Base-by-base conservation (phyloP, 1,140 invertebrate species). In the Drosophila azteca region DNA sequence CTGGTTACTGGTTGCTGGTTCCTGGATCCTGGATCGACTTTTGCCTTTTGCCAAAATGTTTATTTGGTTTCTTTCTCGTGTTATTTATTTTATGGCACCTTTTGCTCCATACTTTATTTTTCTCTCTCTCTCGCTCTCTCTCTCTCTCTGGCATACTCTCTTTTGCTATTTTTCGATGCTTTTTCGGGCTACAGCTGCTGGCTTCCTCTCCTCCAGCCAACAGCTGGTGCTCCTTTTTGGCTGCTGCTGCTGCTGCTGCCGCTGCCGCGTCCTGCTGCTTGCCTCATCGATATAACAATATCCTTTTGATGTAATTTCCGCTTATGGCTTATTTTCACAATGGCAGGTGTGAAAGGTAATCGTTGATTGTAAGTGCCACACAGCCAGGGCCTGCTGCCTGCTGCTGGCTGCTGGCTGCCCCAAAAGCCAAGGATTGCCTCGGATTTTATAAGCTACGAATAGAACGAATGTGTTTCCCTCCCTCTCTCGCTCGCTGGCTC, bases 1-100 rank as follows among this genome's bases (percentile, higher is more conserved):
- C 24, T 26, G 24, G 24, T 5, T 26, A 0, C 24, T 26, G 24
- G 24, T 5, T 26, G 0, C 22, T 24, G 22, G 22, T 2, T 24
- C 3, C 22, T 24, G 22, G 22, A 24, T 72, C 5, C 11, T 13
- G 35, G 35, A 39, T 39, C 35, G 35, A 59, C 51, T 73, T 67
- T 72, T 63, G 43, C 49, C 63, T 65, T 69, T 85, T 80, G 82
- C 79, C 80, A 69, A 84, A 88, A 88, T 88, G 83, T 88, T 88
- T 88, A 88, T 88, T 88, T 79, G 83, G 84, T 83, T 39, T 39
- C 35, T 39, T 83, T 82, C 76, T 88, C 72, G 62, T 88, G 84
- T 88, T 87, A 88, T 88, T 88, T 88, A 88, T 88, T 88, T 88
- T 88, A 88, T 88, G 84, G 84, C 83, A 88, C 83, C 83, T 88